These are phyloP conservation scores for Antedon mediterranea DNA, from an alignment of 53 echinoderm and acorn worm species.

Conservation along the genomic window DNA sequence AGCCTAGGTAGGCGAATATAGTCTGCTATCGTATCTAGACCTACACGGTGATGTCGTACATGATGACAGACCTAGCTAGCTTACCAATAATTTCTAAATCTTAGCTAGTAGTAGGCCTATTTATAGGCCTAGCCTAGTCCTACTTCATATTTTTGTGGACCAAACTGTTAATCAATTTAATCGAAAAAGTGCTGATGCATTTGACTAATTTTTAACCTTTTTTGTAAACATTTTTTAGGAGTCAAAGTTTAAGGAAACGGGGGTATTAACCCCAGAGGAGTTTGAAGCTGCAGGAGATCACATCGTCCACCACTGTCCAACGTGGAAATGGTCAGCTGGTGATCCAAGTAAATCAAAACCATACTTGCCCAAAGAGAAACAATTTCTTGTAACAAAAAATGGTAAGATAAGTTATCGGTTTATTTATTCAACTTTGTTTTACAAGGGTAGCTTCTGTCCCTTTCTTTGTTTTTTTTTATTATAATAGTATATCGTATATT, in stretches of 20 bases:
- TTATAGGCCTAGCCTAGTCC: too few relatives aligned
- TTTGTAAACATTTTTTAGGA: slow-evolving; percentile 41
- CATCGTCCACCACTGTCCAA: slow-evolving; percentile 83
- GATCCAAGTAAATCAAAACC: slow-evolving; percentile 70
- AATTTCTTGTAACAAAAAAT: slow-evolving; percentile 85
- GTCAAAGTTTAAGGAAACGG: slow-evolving; percentile 92
- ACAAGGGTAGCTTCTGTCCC: too few relatives aligned
- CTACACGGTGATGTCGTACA: neutral
- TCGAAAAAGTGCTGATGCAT: too few relatives aligned
- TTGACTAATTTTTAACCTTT: too few relatives aligned
- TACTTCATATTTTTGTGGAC: too few relatives aligned
- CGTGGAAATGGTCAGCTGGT: slow-evolving; percentile 90
- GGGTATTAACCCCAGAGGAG: slow-evolving; percentile 89
- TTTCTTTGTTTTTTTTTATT: too few relatives aligned
- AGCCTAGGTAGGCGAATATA: neutral
- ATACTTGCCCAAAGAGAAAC: slow-evolving; percentile 89
- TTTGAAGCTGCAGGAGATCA: slow-evolving; percentile 91
- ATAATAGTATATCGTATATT: too few relatives aligned
- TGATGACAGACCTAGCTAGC: too few relatives aligned
- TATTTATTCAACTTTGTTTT: too few relatives aligned
- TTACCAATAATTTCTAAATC: too few relatives aligned
- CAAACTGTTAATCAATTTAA: too few relatives aligned
- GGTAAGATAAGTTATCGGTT: slow-evolving; percentile 35
- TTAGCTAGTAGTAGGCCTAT: too few relatives aligned
- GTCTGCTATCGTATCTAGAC: neutral